Evolutionary conservation across 1,140 invertebrate genomes (phyloP).

Genomic region (Heliothis subflexa): DNA sequence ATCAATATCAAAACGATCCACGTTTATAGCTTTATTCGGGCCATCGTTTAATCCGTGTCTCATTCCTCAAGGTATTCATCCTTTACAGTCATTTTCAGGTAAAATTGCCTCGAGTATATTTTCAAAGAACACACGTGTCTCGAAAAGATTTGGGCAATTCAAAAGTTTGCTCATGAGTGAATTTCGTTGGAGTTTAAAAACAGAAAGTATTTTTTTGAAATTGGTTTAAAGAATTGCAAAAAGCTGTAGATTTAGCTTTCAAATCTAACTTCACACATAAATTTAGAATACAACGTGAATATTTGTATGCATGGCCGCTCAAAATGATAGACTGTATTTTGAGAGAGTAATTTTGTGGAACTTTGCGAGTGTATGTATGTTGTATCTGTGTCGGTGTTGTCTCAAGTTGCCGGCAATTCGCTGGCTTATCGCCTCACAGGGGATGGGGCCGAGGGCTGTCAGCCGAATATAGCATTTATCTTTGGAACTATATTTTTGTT

Average conservation of each 20-base stretch:
- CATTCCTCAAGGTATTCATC: background rate
- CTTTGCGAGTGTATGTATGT: conserved; percentile 24
- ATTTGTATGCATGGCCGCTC: conserved; percentile 17
- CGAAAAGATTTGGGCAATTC: background rate
- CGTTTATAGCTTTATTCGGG: background rate
- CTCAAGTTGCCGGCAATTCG: conserved; percentile 39
- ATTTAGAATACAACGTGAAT: background rate
- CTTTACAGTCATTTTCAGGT: conserved; percentile 9
- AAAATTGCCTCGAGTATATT: conserved; percentile 10
- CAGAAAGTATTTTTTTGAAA: background rate
- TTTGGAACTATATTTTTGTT: conserved; percentile 6
- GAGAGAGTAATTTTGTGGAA: conserved; percentile 32
- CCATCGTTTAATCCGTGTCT: too few relatives aligned
- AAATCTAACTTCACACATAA: conserved; percentile 16
- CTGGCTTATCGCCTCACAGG: conserved; percentile 30
- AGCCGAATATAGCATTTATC: background rate
- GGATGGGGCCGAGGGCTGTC: background rate
- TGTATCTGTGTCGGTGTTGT: conserved; percentile 26
- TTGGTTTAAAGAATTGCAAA: too few relatives aligned
- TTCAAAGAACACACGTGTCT: background rate
- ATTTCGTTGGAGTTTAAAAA: background rate
- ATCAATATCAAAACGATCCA: background rate
- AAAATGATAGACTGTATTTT: conserved; percentile 30
- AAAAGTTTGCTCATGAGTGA: background rate
- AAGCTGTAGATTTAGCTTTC: background rate